Evolutionary conservation across 1,140 invertebrate genomes (phyloP).

Genomic region (Archegozetes longisetosus): DNA sequence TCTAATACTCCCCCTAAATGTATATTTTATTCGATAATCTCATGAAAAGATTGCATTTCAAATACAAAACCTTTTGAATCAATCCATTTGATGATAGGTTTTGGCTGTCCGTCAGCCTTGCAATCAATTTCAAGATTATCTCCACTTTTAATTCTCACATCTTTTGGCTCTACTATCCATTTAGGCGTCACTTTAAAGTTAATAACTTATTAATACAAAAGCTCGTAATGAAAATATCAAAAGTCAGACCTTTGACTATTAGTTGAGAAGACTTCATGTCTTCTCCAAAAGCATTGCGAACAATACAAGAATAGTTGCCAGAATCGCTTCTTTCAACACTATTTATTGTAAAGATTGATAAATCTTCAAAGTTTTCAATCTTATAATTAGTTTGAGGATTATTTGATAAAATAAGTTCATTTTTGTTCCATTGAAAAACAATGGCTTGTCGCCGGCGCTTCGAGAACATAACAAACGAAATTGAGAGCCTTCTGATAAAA

Average conservation of each 20-base stretch:
- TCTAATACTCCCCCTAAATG: too few species aligned
- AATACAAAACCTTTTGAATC: conserved; percentile 11
- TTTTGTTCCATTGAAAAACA: conserved; percentile 2
- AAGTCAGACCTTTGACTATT: conserved; percentile 11
- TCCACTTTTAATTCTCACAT: conserved; percentile 63
- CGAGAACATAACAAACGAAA: conserved; percentile 6
- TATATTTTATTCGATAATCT: too few species aligned
- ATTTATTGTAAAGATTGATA: not conserved
- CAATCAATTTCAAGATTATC: conserved; percentile 67
- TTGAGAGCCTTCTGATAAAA: too few species aligned
- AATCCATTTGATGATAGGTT: conserved; percentile 62
- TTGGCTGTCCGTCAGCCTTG: conserved; percentile 71
- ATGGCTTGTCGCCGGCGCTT: not conserved
- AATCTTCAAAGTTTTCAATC: not conserved
- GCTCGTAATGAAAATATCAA: too few species aligned
- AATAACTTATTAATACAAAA: too few species aligned
- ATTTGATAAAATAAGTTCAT: not conserved
- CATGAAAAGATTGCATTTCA: not conserved
- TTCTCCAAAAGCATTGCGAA: not conserved
- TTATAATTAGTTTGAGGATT: too few species aligned
- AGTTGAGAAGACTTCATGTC: conserved; percentile 1
- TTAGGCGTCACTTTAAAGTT: conserved; percentile 77
- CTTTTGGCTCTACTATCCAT: conserved; percentile 74
- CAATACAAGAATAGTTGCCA: conserved; percentile 11
- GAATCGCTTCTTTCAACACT: not conserved